Percentiles rank a stretch among this genome's conserved stretches.
Evolutionary conservation across 2,797 vertebrate genomes (phyloP).

Genomic region (Myioborus melanocephalus): DNA sequence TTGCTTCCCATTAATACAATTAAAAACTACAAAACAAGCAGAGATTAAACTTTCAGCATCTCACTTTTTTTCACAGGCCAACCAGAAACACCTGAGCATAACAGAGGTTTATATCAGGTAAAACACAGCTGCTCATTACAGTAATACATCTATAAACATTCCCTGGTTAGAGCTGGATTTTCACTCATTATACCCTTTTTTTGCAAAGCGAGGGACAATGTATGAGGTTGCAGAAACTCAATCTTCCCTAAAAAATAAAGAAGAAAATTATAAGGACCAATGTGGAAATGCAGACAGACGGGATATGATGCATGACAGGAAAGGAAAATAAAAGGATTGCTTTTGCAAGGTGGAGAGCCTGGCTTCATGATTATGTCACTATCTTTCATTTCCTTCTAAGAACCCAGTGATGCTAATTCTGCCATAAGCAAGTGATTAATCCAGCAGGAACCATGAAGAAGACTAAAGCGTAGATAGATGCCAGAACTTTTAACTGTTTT

Average conservation of each 20-base stretch:
- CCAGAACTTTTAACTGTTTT: background rate
- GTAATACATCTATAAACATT: background rate
- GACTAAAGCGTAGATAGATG: background rate
- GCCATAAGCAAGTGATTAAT: background rate
- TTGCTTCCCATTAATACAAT: background rate
- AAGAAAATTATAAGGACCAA: background rate
- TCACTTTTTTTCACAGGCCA: background rate
- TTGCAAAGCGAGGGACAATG: background rate
- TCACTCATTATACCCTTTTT: background rate
- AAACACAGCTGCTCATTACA: background rate
- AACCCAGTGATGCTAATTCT: background rate
- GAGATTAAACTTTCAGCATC: background rate
- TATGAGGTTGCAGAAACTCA: background rate
- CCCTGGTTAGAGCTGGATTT: background rate
- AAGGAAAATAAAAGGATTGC: background rate
- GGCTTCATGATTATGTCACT: background rate
- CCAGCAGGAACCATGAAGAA: background rate
- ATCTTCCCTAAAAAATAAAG: background rate
- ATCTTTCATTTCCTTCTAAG: background rate
- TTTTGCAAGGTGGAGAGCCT: background rate
- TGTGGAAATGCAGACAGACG: background rate
- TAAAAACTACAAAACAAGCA: background rate
- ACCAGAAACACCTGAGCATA: background rate
- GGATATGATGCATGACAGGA: background rate
- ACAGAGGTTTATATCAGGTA: background rate